Conservation (phyloP, 2,113 vertebrate genomes). For the Chaetodon trifascialis region DNA sequence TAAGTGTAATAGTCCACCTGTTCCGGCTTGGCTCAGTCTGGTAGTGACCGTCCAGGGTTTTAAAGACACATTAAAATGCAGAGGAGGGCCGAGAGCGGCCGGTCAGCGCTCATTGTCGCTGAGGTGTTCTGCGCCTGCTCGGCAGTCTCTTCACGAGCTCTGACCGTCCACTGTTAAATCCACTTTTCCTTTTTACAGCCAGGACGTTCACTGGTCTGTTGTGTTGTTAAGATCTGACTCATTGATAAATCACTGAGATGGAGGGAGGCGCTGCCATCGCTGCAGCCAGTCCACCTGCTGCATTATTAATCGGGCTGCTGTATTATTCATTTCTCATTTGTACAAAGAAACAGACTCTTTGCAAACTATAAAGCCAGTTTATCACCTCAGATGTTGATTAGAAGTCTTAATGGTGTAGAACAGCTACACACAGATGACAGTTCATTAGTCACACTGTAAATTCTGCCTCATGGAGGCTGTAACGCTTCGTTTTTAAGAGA, state of each 20-base stretch:
- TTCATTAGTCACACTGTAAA: neutral
- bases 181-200: neutral
- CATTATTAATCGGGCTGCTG: neutral
- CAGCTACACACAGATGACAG: neutral
- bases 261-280: neutral
- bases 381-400: neutral
- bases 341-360: neutral
- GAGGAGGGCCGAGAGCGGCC: neutral
- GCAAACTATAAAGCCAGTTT: neutral
- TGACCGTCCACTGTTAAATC: neutral
- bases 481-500: neutral
- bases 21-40: neutral
- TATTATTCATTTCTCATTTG: slow-evolving; percentile 4
- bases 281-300: neutral
- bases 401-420: neutral
- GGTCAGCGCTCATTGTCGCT: slow-evolving; percentile 27
- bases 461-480: neutral
- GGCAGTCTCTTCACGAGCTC: neutral
- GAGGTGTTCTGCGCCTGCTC: neutral
- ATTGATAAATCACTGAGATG: neutral
- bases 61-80: slow-evolving; percentile 34
- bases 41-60: slow-evolving; percentile 15
- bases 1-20: slow-evolving; percentile 33
- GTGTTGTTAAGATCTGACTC: neutral
- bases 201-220: neutral